phyloP scores from a whole-genome alignment of 2,113 vertebrate genomes.

The Limnothrissa miodon region DNA sequence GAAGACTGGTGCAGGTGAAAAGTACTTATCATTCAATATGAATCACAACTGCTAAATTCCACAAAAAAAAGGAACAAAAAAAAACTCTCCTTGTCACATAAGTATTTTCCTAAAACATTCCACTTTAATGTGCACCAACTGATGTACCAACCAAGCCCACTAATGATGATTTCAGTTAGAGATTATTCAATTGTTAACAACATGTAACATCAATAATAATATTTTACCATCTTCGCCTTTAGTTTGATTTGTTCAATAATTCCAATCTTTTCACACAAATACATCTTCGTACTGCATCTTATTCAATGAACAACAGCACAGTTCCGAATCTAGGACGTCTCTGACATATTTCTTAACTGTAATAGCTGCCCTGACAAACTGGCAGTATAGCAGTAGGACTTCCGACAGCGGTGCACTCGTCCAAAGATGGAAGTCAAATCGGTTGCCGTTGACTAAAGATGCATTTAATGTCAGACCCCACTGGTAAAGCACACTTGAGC shows the following conservation, averaged over 20 bases:
- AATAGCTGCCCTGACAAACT: constrained; percentile 1
- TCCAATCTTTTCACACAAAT: background rate
- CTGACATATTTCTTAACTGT: constrained; percentile 10
- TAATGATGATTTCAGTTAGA: background rate
- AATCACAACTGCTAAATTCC: background rate
- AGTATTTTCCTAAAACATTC: too few relatives aligned
- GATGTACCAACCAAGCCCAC: background rate
- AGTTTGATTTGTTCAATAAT: too few relatives aligned
- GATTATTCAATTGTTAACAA: background rate
- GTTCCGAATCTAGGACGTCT: background rate
- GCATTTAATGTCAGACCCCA: background rate
- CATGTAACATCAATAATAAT: too few relatives aligned
- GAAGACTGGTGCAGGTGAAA: background rate
- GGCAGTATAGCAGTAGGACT: background rate
- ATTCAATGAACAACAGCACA: background rate
- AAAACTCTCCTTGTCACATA: too few relatives aligned
- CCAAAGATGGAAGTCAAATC: background rate
- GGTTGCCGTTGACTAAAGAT: background rate
- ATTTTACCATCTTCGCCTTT: too few relatives aligned
- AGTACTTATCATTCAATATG: constrained; percentile 7
- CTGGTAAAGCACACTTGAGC: background rate
- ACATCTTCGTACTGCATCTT: background rate
- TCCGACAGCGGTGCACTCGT: background rate
- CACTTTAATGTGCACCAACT: too few relatives aligned
- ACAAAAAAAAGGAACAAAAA: background rate